A percentile compares a stretch with the other conserved stretches of the same genome.
These are phyloP conservation scores for Centrocercus urophasianus DNA, from an alignment of 2,113 vertebrate genomes.

Conservation along the genomic window DNA sequence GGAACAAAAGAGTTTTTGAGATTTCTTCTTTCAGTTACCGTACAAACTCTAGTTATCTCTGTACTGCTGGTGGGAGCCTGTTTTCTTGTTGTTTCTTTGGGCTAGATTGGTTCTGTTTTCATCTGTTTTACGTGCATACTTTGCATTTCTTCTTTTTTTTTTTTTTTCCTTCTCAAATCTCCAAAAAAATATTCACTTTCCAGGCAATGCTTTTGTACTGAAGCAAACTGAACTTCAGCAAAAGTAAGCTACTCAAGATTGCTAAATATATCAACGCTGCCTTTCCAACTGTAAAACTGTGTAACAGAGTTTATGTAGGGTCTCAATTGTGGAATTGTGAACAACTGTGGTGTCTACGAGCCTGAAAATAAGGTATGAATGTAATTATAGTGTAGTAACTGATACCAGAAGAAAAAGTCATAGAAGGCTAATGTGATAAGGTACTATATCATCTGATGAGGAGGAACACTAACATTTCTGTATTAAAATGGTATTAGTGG, in stretches of 20 bases:
- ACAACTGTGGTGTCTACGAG: neutral
- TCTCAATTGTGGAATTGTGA: neutral
- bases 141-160: neutral
- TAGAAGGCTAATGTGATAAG: conserved; percentile 58
- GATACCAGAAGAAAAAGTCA: conserved; percentile 46
- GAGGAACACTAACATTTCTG: conserved; percentile 56
- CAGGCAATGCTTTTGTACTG: neutral
- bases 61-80: neutral
- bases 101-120: neutral
- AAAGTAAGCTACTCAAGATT: neutral
- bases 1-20: neutral
- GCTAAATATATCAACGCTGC: neutral
- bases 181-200: neutral
- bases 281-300: neutral
- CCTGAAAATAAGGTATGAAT: conserved; percentile 48
- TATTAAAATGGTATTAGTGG: conserved; percentile 67
- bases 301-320: neutral
- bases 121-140: neutral
- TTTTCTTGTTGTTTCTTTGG: neutral
- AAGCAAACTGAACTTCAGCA: neutral
- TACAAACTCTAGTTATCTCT: neutral
- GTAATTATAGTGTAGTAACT: conserved; percentile 45
- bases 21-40: neutral
- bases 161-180: neutral
- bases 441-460: neutral